phyloP scores from a whole-genome alignment of 2,888 invertebrate species.

The Mythimna impura region DNA sequence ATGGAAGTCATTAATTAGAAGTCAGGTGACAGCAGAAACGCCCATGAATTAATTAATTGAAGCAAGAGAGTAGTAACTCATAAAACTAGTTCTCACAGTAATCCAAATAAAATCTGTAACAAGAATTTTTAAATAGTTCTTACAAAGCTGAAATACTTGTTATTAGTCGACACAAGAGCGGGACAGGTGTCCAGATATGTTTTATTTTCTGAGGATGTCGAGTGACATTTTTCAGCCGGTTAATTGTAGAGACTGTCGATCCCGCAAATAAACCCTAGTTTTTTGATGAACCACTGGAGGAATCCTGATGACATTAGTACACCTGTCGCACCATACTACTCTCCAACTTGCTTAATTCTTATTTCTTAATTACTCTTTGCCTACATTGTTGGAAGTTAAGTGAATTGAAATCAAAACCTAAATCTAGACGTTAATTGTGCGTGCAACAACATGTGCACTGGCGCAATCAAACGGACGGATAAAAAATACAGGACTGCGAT shows the following conservation, averaged over 20 bases:
- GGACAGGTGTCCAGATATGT: slow-evolving; percentile 80
- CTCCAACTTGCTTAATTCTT: slow-evolving; percentile 66
- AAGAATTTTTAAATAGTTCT: slow-evolving; percentile 63
- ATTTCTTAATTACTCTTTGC: slow-evolving; percentile 40
- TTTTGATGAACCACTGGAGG: slow-evolving; percentile 79
- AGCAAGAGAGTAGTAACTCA: slow-evolving; percentile 36
- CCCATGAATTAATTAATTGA: slow-evolving; percentile 46
- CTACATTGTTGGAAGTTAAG: slow-evolving; percentile 12
- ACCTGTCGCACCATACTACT: slow-evolving; percentile 74
- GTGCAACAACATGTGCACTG: slow-evolving; percentile 32
- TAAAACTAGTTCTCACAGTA: slow-evolving; percentile 58
- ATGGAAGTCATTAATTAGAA: slow-evolving; percentile 46
- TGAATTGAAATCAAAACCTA: slow-evolving; percentile 16
- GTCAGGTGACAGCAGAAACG: slow-evolving; percentile 43
- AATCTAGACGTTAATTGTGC: slow-evolving; percentile 40
- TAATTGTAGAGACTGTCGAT: slow-evolving; percentile 79
- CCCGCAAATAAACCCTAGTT: slow-evolving; percentile 80
- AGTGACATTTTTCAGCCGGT: slow-evolving; percentile 86
- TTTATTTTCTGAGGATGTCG: slow-evolving; percentile 83
- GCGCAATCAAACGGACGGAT: slow-evolving; percentile 51
- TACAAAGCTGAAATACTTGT: slow-evolving; percentile 66
- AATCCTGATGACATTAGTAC: slow-evolving; percentile 79
- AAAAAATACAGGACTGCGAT: slow-evolving; percentile 59
- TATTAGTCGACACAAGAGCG: slow-evolving; percentile 69
- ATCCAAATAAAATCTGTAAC: slow-evolving; percentile 64